A percentile compares a stretch with the other conserved stretches of the same genome.
phyloP scores from a whole-genome alignment of 2,888 invertebrate genomes.

The Drosophila setosimentum region DNA sequence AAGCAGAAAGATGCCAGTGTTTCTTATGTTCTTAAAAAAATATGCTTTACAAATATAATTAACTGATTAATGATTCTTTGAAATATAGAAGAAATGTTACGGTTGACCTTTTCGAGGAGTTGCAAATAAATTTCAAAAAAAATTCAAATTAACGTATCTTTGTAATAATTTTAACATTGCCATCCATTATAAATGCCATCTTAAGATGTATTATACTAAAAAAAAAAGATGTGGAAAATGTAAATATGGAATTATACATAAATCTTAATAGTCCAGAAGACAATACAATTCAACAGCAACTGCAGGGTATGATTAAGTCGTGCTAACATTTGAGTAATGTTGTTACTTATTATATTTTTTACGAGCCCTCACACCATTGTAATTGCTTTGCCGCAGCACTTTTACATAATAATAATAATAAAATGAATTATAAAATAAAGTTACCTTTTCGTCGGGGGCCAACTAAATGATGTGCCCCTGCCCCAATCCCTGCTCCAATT shows the following conservation, averaged over 20 bases:
- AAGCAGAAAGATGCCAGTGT: neutral
- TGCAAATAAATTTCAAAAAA: neutral
- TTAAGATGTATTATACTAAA: neutral
- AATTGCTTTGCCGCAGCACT: constrained; percentile 70
- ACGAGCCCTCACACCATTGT: constrained; percentile 57
- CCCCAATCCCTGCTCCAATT: neutral
- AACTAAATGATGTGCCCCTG: constrained; percentile 64
- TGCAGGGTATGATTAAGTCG: constrained; percentile 37
- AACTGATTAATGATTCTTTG: neutral
- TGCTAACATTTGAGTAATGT: neutral
- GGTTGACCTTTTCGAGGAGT: neutral
- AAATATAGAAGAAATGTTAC: neutral
- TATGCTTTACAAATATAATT: too few relatives aligned
- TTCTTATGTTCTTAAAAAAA: neutral
- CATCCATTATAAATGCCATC: neutral
- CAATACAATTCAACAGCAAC: neutral
- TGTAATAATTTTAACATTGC: neutral
- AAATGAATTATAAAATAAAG: constrained; percentile 81
- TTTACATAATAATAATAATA: constrained; percentile 79
- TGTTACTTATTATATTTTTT: constrained; percentile 51
- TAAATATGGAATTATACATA: neutral
- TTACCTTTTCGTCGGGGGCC: constrained; percentile 69
- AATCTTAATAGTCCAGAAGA: neutral
- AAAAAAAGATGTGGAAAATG: neutral
- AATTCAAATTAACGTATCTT: neutral